A percentile compares a stretch with the other conserved stretches of the same genome.
Evolutionary conservation across 2,888 invertebrate genomes (phyloP).

Genomic region (Pycnomerus fuliginosus): DNA sequence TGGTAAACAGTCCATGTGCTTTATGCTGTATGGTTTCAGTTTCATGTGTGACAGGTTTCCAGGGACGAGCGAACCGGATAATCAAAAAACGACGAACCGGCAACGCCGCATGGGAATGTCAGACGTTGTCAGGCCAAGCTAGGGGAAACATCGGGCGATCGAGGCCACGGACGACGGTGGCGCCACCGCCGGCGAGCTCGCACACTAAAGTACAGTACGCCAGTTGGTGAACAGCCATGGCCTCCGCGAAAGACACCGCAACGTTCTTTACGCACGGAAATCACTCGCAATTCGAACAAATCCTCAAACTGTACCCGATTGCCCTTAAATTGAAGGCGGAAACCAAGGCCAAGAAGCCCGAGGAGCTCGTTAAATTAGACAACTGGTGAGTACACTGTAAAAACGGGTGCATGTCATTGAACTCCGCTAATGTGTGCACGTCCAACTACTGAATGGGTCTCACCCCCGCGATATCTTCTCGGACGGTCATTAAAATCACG

Average conservation of each 20-base stretch:
- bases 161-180: slow-evolving; percentile 39
- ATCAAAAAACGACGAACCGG: too few relatives aligned
- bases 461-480: slow-evolving; percentile 60
- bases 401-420: slow-evolving; percentile 45
- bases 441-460: slow-evolving; percentile 41
- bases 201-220: slow-evolving; percentile 33
- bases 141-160: slow-evolving; percentile 48
- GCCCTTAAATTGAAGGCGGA: slow-evolving; percentile 89
- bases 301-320: slow-evolving; percentile 88
- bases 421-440: slow-evolving; percentile 35
- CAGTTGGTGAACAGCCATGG: slow-evolving; percentile 46
- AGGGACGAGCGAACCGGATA: too few relatives aligned
- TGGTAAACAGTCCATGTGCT: too few relatives aligned
- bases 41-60: too few relatives aligned
- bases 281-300: slow-evolving; percentile 83
- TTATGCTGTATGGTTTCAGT: too few relatives aligned
- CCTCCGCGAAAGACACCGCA: slow-evolving; percentile 69
- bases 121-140: slow-evolving; percentile 49
- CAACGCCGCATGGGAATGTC: slow-evolving; percentile 45
- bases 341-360: slow-evolving; percentile 87
- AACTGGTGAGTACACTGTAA: slow-evolving; percentile 76
- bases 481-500: slow-evolving; percentile 68
- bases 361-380: slow-evolving; percentile 92
- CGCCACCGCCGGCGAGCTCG: slow-evolving; percentile 16
- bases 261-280: slow-evolving; percentile 91